Evolutionary conservation across 2,888 invertebrate species (phyloP).

Genomic region (Mesoligia furuncula): DNA sequence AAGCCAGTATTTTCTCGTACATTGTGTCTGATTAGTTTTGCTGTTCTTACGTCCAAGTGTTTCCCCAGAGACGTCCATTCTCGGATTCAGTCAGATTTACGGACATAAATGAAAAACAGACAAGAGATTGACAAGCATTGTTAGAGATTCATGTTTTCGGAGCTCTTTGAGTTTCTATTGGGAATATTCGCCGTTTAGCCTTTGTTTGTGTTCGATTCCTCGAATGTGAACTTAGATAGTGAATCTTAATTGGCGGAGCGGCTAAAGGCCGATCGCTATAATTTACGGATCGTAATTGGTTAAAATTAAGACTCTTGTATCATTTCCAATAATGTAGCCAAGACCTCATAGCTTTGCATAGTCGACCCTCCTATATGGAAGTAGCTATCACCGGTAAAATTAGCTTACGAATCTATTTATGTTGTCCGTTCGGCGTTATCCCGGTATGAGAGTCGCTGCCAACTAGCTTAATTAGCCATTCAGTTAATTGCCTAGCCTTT

Average conservation of each 20-base stretch:
- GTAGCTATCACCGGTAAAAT: no score
- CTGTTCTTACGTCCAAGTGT: background rate
- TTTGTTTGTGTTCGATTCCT: background rate
- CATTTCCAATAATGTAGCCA: no score
- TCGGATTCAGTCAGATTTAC: background rate
- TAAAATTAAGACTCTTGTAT: no score
- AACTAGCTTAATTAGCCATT: no score
- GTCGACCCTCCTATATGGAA: no score
- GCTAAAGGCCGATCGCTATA: no score
- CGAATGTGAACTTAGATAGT: background rate
- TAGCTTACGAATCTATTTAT: no score
- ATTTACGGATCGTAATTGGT: no score
- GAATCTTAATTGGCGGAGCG: background rate
- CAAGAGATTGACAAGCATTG: background rate
- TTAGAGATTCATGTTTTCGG: background rate
- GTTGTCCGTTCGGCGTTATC: no score
- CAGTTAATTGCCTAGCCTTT: no score
- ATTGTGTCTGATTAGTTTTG: conserved; percentile 14
- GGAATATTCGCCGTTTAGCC: background rate
- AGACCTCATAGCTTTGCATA: no score
- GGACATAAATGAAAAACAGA: conserved; percentile 2
- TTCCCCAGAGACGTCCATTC: conserved; percentile 4
- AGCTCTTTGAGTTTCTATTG: background rate
- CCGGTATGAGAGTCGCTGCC: no score
- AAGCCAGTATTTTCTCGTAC: conserved; percentile 1